Evolutionary conservation across 2,113 vertebrate genomes (phyloP), one percentile per base, ranked within the genome.

Genomic region (Sphaerodactylus townsendi): DNA sequence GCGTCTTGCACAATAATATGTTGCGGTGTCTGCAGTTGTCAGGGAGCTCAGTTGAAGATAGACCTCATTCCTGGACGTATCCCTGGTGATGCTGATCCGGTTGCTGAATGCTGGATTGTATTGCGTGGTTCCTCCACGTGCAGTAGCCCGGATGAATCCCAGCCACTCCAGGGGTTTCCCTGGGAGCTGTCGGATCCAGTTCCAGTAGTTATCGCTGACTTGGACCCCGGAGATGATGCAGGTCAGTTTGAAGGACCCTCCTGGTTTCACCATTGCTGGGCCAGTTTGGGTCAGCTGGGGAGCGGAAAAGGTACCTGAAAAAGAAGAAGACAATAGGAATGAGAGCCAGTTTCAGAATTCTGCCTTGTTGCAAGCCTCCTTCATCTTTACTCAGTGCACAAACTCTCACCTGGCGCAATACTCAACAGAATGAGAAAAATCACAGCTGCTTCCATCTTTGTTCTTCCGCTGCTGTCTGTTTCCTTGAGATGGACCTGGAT

Each of bases 151-250:
- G 8, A 86, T 78, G 25, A 10, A 4, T 88, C 95, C 81, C 33
- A 88, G 4, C 73, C 84, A 90, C 35, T 88, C 77, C 81, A 78
- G 65, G 28, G n/a, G 39, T 30, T 73, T 86, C 37, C 71, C 81
- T 33, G 81, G 50, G 56, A 70, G 48, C 68, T 80, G 11, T 64
- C 17, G 69, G 35, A 69, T 39, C 88, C 85, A 84, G 19, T 3
- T 21, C 75, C 75, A 62, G 33, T 77, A 77, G 2, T 53, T 9
- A 33, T 15, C 95, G 96, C 93, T 96, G 96, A 19, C 80, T 56
- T 56, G 53, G 21, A 23, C 19, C 53, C 53, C 78, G 33, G 90
- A 88, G 25, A 81, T 74, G 53, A 80, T 73, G 21, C 88, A 89
- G 79, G 85, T 82, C 64, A 91, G 41, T 64, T 41, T 70, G 62